phyloP scores from a whole-genome alignment of 2,797 vertebrate species.

The Zalophus californianus region DNA sequence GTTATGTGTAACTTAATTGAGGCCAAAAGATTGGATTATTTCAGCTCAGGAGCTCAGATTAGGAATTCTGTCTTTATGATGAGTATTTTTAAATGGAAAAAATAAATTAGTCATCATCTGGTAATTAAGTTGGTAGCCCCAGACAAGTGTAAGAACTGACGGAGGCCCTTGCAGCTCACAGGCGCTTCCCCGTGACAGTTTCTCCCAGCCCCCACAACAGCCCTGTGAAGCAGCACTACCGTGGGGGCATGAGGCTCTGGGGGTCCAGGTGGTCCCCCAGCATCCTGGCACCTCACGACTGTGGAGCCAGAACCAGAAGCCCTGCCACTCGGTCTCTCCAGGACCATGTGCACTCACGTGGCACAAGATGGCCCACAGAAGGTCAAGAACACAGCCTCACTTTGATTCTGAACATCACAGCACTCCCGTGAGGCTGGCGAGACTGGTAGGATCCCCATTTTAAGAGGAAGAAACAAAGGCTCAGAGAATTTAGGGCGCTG shows the following conservation, averaged over 20 bases:
- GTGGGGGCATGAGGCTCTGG: fast-evolving
- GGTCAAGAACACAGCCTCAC: not conserved
- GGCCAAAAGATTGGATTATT: not conserved
- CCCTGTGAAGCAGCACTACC: not conserved
- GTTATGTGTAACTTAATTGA: not conserved
- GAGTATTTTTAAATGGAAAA: not conserved
- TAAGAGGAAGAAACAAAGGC: not conserved
- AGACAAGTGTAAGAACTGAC: not conserved
- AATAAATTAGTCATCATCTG: not conserved
- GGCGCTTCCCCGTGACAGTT: not conserved
- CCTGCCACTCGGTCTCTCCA: not conserved
- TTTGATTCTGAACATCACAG: not conserved
- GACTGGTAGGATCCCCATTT: not conserved
- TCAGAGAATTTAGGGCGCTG: not conserved
- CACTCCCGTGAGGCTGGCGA: not conserved
- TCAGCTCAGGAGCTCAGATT: not conserved
- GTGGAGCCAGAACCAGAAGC: not conserved
- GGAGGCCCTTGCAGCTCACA: not conserved
- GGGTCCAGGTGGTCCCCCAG: not conserved
- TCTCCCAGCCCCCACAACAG: not conserved
- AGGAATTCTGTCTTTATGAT: not conserved
- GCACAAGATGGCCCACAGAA: fast-evolving
- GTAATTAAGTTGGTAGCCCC: not conserved
- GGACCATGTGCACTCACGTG: not conserved
- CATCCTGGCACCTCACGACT: fast-evolving